These are phyloP conservation scores for Orbicella faveolata DNA, from an alignment of 64 coral and sea anemone species.

Conservation along the genomic window DNA sequence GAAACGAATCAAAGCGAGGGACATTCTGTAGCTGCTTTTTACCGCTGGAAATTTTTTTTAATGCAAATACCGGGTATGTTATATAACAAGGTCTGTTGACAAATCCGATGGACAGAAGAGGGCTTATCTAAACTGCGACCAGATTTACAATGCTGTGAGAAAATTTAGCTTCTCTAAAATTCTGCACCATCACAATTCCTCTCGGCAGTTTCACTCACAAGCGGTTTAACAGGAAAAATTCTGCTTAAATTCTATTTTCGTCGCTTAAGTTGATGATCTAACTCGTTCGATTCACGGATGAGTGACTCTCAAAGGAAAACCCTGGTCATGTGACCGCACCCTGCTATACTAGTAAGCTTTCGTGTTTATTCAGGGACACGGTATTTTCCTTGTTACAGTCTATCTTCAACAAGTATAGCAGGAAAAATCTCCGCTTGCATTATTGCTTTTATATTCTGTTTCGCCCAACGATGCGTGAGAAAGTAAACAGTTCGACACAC, in stretches of 20 bases:
- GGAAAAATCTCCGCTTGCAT: no score
- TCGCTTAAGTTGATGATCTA: not conserved
- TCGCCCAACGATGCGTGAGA: no score
- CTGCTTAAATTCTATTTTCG: not conserved
- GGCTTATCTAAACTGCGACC: not conserved
- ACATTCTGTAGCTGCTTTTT: slow-evolving; percentile 8
- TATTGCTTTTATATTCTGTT: no score
- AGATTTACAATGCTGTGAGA: not conserved
- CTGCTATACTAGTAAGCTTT: not conserved
- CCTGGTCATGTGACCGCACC: slow-evolving; percentile 26
- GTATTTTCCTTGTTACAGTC: no score
- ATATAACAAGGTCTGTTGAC: not conserved
- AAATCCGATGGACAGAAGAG: not conserved
- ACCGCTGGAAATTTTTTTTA: not conserved
- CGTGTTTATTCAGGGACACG: no score
- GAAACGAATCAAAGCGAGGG: not conserved
- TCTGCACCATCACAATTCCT: not conserved
- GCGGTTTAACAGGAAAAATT: not conserved
- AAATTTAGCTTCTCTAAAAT: not conserved
- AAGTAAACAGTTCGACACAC: no score
- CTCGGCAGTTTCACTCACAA: not conserved
- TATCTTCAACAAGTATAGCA: no score
- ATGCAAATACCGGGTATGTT: not conserved
- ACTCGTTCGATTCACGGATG: not conserved
- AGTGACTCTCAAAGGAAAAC: not conserved